A percentile compares a stretch with the other conserved stretches of the same genome.
Evolutionary conservation across 2,888 invertebrate species (phyloP).

Genomic region (Scaptomyza parva): DNA sequence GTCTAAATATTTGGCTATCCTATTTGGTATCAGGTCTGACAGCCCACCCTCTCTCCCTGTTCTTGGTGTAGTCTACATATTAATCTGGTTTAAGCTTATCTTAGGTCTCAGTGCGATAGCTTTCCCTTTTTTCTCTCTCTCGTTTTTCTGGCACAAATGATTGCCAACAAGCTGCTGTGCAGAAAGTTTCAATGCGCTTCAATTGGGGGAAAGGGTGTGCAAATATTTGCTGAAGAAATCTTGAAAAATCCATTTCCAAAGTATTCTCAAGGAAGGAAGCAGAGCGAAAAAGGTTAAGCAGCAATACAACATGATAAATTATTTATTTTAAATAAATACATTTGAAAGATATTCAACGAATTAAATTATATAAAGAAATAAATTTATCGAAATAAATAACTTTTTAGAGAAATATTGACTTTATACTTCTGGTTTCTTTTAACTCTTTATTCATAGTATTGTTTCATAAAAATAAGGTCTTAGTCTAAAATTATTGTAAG

Average conservation of each 20-base stretch:
- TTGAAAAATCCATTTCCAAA: conserved; percentile 31
- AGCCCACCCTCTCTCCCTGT: conserved; percentile 1
- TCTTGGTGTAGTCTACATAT: conserved; percentile 29
- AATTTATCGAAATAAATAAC: too few relatives aligned
- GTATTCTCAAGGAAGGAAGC: conserved; percentile 1
- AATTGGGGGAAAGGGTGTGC: conserved; percentile 18
- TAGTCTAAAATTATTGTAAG: conserved; percentile 57
- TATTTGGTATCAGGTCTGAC: conserved; percentile 23
- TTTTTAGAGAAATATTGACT: too few relatives aligned
- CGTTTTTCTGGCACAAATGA: conserved; percentile 45
- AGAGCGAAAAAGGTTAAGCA: neutral
- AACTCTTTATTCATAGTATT: conserved; percentile 61
- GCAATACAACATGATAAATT: neutral
- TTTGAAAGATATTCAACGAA: too few relatives aligned
- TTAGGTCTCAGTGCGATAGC: conserved; percentile 4
- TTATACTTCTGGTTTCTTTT: conserved; percentile 33
- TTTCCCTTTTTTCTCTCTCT: neutral
- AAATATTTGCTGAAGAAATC: conserved; percentile 49
- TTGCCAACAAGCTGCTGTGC: conserved; percentile 32
- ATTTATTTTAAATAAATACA: too few relatives aligned
- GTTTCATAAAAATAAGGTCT: conserved; percentile 25
- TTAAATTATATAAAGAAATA: too few relatives aligned
- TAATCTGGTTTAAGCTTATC: conserved; percentile 60
- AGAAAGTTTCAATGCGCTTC: conserved; percentile 11
- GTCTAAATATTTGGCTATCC: conserved; percentile 53